phyloP scores from a whole-genome alignment of 2,113 vertebrate species.

The Gulo gulo region DNA sequence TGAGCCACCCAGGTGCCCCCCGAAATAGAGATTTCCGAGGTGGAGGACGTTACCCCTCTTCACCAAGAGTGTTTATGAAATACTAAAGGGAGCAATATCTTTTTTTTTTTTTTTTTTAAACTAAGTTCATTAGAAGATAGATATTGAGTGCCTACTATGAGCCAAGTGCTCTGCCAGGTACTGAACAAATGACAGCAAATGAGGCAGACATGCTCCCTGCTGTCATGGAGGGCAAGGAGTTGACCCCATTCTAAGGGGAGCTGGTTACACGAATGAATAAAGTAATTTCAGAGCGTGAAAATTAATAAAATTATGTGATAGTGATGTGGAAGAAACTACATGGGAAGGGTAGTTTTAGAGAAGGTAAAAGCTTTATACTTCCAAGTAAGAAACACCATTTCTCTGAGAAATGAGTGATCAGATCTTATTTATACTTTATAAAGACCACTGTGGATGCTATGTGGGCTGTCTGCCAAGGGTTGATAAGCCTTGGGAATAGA shows the following conservation, averaged over 20 bases:
- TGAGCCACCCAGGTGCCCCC: not conserved
- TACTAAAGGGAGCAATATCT: not conserved
- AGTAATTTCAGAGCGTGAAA: not conserved
- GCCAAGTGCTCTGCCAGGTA: not conserved
- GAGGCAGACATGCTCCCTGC: not conserved
- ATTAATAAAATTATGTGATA: not conserved
- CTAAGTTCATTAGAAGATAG: not conserved
- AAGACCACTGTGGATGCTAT: not conserved
- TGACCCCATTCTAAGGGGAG: not conserved
- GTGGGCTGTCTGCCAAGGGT: not conserved
- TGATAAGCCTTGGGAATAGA: not conserved
- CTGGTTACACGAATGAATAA: not conserved
- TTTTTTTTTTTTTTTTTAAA: not conserved
- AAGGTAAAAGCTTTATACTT: not conserved
- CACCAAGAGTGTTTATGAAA: not conserved
- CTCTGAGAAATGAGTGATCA: not conserved
- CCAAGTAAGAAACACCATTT: not conserved
- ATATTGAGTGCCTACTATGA: not conserved
- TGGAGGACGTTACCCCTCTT: not conserved
- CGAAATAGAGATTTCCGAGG: not conserved
- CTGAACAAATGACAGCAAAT: not conserved
- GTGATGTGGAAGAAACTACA: not conserved
- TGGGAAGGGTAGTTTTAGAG: not conserved
- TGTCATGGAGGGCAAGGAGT: not conserved
- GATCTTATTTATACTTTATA: not conserved